Evolutionary conservation across 2,888 invertebrate genomes (phyloP).

Genomic region (Dorcus hopei): DNA sequence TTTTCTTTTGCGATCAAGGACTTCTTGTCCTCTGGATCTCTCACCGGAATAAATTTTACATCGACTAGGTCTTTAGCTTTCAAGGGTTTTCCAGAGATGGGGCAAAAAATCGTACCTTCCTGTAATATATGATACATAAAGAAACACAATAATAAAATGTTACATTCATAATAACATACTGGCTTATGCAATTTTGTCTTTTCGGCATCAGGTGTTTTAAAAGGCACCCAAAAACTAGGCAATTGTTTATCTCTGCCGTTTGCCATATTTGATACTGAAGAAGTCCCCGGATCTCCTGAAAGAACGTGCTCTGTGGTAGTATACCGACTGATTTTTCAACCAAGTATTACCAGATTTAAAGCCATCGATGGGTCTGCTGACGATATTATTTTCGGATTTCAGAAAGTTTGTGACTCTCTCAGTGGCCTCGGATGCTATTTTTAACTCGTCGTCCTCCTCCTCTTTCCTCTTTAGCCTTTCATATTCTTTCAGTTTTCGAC

Average conservation of each 20-base stretch:
- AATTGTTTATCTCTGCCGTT: constrained; percentile 73
- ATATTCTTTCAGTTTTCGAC: constrained; percentile 85
- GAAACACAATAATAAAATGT: not conserved
- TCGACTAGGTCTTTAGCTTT: constrained; percentile 90
- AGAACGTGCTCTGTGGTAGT: not conserved
- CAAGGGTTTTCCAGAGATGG: constrained; percentile 79
- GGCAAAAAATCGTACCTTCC: constrained; percentile 75
- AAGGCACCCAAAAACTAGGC: constrained; percentile 97
- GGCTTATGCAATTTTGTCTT: constrained; percentile 70
- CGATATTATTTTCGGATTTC: constrained; percentile 77
- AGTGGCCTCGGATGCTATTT: constrained; percentile 70
- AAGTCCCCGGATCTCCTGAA: constrained; percentile 24
- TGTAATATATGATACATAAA: constrained; percentile 31
- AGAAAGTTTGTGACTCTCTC: constrained; percentile 76
- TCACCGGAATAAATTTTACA: constrained; percentile 88
- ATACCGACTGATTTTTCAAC: not conserved
- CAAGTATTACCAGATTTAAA: constrained; percentile 38
- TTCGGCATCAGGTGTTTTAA: constrained; percentile 81
- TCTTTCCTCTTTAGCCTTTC: constrained; percentile 81
- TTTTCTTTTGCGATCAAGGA: constrained; percentile 85
- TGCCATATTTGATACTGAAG: constrained; percentile 70
- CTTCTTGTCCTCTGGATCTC: constrained; percentile 82
- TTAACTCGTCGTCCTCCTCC: constrained; percentile 66
- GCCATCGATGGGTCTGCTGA: constrained; percentile 51
- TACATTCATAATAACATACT: constrained; percentile 47